Evolutionary conservation across 2,113 vertebrate species (phyloP), one percentile per base, ranked within the genome.

Genomic region (Columba janthina): DNA sequence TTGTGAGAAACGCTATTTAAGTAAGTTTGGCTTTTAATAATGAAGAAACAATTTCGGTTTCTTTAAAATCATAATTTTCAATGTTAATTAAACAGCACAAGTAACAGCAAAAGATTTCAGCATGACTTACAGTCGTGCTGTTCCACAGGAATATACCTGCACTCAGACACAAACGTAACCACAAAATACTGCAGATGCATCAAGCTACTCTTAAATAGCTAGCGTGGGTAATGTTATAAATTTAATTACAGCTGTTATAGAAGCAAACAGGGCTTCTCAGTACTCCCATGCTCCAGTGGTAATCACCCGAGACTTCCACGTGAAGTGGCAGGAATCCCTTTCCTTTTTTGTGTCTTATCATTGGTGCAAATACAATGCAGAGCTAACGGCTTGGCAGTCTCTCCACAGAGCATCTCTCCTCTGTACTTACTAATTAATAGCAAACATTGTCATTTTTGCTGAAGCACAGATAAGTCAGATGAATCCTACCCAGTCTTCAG

Each of bases 91-190:
- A 51, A 51, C n/a, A 32, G 28, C 44, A 42, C 0, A 4, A 87
- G 11, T 14, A 72, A 42, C 0, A 72, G 38, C n/a, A 51, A 17
- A 58, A 79, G 12, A 77, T 34, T 66, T 50, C 44, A 69, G 32
- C 17, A 3, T 11, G 38, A 85, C 25, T 71, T 78, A 36, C 0
- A 1, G 25, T 32, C 0, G 0, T 56, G 53, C 38, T n/a, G 44
- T 70, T 90, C 36, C 0, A 1, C 64, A 66, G 60, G 90, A 93
- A 88, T 11, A 32, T 0, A 1, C 22, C 36, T 64, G 60, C n/a
- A 36, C 42, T 65, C 31, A n/a, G 54, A 50, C 46, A 73, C 51
- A 93, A 50, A 69, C 76, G 25, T 12, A 80, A 76, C 21, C 25
- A 66, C n/a, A 46, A 76, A 90, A 80, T 8, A 70, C 36, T 57